These are phyloP conservation scores for Lophura nycthemera DNA, from an alignment of 2,113 vertebrate genomes.

Conservation along the genomic window DNA sequence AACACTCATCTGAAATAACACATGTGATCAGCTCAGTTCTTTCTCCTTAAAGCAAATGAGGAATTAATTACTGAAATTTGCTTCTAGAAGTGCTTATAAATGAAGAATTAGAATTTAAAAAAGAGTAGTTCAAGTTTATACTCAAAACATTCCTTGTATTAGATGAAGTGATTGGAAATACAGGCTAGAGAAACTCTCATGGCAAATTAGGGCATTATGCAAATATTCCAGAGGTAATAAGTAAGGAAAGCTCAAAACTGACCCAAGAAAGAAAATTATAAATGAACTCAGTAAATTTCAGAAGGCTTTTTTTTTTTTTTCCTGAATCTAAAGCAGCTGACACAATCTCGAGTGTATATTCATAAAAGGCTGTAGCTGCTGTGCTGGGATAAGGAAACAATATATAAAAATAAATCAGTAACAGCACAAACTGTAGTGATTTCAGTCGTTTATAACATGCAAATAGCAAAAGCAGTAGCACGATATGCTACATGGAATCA, in stretches of 20 bases:
- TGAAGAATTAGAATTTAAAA: not conserved
- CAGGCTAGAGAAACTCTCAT: not conserved
- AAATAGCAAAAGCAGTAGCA: not conserved
- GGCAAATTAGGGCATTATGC: not conserved
- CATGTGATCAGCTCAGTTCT: not conserved
- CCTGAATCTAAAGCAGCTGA: not conserved
- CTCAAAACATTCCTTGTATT: not conserved
- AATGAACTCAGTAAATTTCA: not conserved
- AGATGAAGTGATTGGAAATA: not conserved
- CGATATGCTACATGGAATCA: accelerated
- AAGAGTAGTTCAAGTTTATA: not conserved
- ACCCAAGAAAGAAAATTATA: not conserved
- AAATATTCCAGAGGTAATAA: not conserved
- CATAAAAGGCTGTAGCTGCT: not conserved
- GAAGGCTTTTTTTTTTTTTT: not conserved
- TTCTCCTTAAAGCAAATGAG: not conserved
- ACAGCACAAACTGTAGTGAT: not conserved
- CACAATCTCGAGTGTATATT: not conserved
- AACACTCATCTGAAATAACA: not conserved
- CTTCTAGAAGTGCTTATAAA: not conserved
- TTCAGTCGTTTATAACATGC: not conserved
- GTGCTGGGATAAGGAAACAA: not conserved
- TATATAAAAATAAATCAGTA: not conserved
- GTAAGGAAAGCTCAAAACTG: not conserved
- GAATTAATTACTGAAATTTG: not conserved